A percentile compares a stretch with the other conserved stretches of the same genome.
Evolutionary conservation across 1,140 invertebrate genomes (phyloP).

Genomic region (Dolichoris vasculosae): DNA sequence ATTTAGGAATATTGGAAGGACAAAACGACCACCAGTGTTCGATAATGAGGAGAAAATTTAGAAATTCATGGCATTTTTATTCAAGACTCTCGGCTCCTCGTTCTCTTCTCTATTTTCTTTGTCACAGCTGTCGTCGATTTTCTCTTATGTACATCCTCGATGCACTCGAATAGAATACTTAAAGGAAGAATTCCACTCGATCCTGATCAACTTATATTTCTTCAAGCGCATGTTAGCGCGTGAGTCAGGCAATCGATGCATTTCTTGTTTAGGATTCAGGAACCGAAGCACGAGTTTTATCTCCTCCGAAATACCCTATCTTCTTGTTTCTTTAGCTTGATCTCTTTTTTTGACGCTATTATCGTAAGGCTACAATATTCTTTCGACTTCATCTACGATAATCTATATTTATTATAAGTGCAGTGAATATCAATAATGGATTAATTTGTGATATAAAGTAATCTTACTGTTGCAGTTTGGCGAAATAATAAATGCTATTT

Average conservation of each 20-base stretch:
- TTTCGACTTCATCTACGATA: no score
- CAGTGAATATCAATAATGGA: no score
- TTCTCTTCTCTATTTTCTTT: background rate
- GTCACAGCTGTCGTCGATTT: background rate
- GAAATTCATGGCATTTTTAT: constrained; percentile 7
- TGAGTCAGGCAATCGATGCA: background rate
- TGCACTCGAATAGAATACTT: constrained; percentile 37
- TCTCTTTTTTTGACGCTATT: background rate
- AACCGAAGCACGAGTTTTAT: background rate
- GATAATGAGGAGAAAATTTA: background rate
- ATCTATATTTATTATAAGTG: no score
- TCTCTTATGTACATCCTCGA: background rate
- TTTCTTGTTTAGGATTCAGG: constrained; percentile 43
- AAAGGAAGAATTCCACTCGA: background rate
- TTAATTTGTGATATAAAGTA: no score
- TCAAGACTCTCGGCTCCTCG: background rate
- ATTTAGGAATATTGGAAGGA: no score
- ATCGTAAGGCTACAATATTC: no score
- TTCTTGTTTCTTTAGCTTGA: background rate
- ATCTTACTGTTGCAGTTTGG: no score
- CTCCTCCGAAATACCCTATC: background rate
- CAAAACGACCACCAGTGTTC: background rate
- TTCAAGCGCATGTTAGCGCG: background rate
- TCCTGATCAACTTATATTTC: background rate
- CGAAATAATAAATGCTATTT: no score